Evolutionary conservation across 2,113 vertebrate genomes (phyloP), one percentile per base, ranked within the genome.

Genomic region (Varanus salvator): DNA sequence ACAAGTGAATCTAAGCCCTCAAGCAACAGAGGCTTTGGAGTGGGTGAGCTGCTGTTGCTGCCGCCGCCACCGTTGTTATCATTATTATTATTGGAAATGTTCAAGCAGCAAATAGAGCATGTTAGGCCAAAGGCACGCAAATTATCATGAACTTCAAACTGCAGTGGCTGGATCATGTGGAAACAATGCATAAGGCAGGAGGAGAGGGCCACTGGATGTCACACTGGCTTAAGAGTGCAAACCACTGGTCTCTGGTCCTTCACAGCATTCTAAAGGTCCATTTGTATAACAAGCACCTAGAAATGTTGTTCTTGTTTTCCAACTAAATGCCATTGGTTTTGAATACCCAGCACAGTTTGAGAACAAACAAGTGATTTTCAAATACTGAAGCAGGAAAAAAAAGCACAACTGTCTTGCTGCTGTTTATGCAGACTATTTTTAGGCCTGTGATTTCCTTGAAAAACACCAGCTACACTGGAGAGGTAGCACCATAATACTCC

Each of bases 401-500:
- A 96, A 95, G 95, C 92, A 95, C 95, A 95, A 95, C 92, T 90
- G 91, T 96, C 93, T 96, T 94, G 94, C 92, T 93, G 94, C 94
- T 95, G 95, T 97, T 97, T 95, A 95, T 96, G 87, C 89, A 95
- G 93, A 93, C 96, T 96, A 97, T 96, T 97, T 96, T 97, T 96
- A 97, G 96, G 92, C 57, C 92, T 84, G 78, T 86, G 94, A 95
- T 96, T 97, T 97, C 96, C 95, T 97, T 96, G 95, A 95, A 97
- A 96, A 96, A 96, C 95, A 96, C 86, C 92, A 95, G 92, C 85
- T 92, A 88, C 93, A 94, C 48, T 74, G 92, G 90, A 95, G 93
- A 90, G 94, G 93, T 93, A 90, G 90, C 84, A 93, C 94, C 92
- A 95, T 88, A 92, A 91, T 80, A 89, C 92, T 94, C 94, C 89